These are phyloP conservation scores for Leptinotarsa undecemlineata DNA, from an alignment of 1,140 invertebrate genomes.

Conservation along the genomic window DNA sequence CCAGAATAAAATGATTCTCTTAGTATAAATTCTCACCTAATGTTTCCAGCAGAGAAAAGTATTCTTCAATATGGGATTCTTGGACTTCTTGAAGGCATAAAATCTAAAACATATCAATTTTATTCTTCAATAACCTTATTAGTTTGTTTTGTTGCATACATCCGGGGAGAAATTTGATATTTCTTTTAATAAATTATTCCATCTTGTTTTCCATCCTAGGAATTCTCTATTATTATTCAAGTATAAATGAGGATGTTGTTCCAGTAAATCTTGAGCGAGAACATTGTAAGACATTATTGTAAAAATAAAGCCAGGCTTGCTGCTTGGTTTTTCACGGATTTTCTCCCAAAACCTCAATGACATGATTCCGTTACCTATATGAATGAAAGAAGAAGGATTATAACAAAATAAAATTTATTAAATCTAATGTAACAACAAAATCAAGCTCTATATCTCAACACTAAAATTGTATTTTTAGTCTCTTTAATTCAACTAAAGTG, in stretches of 20 bases:
- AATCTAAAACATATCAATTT: conserved; percentile 60
- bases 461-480: not conserved
- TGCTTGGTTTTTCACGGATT: not conserved
- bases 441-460: not conserved
- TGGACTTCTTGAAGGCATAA: conserved; percentile 88
- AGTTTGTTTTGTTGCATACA: conserved; percentile 59
- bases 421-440: not conserved
- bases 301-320: conserved; percentile 44
- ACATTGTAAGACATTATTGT: conserved; percentile 83
- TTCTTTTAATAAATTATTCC: conserved; percentile 70
- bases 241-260: conserved; percentile 78
- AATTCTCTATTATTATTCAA: conserved; percentile 60
- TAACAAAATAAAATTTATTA: not conserved
- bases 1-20: conserved; percentile 55
- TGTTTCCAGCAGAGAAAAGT: conserved; percentile 61
- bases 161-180: conserved; percentile 72
- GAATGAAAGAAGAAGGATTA: not conserved
- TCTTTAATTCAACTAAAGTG: too few species aligned
- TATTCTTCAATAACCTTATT: conserved; percentile 10
- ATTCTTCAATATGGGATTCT: conserved; percentile 68
- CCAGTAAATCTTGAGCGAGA: conserved; percentile 79
- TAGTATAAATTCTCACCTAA: conserved; percentile 53
- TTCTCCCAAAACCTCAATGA: conserved; percentile 22
- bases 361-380: conserved; percentile 7
- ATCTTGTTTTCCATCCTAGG: conserved; percentile 74